phyloP scores from a whole-genome alignment of 1,140 invertebrate genomes.

The Brachionus sp. region DNA sequence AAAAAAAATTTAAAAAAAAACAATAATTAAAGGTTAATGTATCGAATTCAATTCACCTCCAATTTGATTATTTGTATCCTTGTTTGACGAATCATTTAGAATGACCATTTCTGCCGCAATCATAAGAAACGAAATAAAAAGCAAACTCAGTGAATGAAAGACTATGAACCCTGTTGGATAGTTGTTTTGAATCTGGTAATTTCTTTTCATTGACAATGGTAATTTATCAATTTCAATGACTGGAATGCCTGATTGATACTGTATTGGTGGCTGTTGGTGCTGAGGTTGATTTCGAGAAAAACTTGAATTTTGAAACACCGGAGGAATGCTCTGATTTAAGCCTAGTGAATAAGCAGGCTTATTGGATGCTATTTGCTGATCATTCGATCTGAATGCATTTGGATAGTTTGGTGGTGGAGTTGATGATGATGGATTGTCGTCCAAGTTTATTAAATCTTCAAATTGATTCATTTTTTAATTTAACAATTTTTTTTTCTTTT shows the following conservation, averaged over 20 bases:
- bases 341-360: background rate
- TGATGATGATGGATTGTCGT: background rate
- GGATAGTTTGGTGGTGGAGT: background rate
- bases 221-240: background rate
- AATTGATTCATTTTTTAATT: background rate
- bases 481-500: background rate
- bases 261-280: background rate
- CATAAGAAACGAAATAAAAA: background rate
- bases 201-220: slow-evolving; percentile 11
- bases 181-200: slow-evolving; percentile 9
- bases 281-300: background rate
- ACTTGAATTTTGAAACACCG: background rate
- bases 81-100: background rate
- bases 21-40: background rate
- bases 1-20: background rate
- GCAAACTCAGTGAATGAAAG: slow-evolving; percentile 12
- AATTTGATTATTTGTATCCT: background rate
- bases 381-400: background rate
- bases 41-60: no score
- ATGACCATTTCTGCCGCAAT: background rate
- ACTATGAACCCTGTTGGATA: slow-evolving; percentile 8
- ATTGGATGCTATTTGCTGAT: background rate
- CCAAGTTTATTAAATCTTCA: background rate
- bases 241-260: background rate
- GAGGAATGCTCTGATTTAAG: background rate